phyloP scores from a whole-genome alignment of 2,797 vertebrate genomes.

The Chelonia mydas region DNA sequence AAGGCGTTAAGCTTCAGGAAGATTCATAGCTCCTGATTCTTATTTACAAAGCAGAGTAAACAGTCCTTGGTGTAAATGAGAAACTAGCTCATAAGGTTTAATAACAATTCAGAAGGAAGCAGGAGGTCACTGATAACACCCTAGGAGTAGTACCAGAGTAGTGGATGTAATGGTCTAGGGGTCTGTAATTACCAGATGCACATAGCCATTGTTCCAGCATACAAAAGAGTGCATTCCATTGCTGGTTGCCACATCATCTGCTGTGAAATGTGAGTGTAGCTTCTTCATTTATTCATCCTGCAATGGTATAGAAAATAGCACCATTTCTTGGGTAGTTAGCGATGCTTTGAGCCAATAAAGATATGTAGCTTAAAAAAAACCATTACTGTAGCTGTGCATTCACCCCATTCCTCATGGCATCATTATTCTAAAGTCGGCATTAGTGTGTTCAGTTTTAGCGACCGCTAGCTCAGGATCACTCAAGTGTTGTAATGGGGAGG shows the following conservation, averaged over 20 bases:
- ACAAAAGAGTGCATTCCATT: neutral
- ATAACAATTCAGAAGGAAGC: neutral
- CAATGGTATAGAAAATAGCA: neutral
- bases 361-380: constrained; percentile 6
- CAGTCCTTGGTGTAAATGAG: neutral
- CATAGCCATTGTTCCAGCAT: neutral
- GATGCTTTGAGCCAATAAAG: neutral
- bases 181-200: neutral
- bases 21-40: neutral
- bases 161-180: neutral
- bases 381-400: neutral
- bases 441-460: neutral
- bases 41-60: neutral
- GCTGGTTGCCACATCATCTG: neutral
- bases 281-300: neutral
- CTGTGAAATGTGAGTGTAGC: neutral
- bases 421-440: neutral
- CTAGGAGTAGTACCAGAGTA: neutral
- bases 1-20: neutral
- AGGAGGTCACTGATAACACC: neutral
- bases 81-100: neutral
- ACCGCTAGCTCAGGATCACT: neutral
- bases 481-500: neutral
- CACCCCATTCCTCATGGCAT: neutral
- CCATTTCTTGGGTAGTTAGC: neutral